Evolutionary conservation across 2,113 vertebrate genomes (phyloP), one percentile per base, ranked within the genome.

Genomic region (Herpetotheres cachinnans): DNA sequence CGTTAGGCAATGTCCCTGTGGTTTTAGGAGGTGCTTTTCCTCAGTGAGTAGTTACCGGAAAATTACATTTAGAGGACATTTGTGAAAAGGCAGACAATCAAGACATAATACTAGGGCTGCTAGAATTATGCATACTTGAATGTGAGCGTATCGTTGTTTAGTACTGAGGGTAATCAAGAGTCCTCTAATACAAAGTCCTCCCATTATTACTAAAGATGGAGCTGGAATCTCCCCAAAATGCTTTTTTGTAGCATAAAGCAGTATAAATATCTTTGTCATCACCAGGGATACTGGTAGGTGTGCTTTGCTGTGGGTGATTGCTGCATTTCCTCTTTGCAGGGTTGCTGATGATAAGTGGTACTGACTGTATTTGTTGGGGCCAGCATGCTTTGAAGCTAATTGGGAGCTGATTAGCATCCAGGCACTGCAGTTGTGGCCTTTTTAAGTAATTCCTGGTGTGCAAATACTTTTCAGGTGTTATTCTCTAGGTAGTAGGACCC

Each of bases 231-330:
- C 13, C 27, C 49, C 54, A 46, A 10, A 82, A 82, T 17, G 36
- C 14, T 58, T 17, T 96, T 13, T 87, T 73, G 22, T 81, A 82
- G 54, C 65, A 66, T 58, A 97, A 85, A 86, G 21, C 46, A 58
- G 27, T 80, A 6, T 49, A 77, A 88, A 58, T 77, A 9, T 25
- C 90, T 92, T 82, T 85, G 76, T 76, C 54, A 44, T 72, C 77
- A 46, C 71, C 1, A 9, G 80, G 44, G 72, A 32, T 84, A 30
- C 40, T 50, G 73, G 47, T 73, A 72, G 69, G 63, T 58, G 47
- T 96, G 87, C 94, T 96, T 97, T 73, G 93, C n/a, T 87, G 52
- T 69, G 34, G 61, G 62, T 49, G 73, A 71, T 52, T 63, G 61
- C 67, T 83, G 38, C 24, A 4, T 56, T 89, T 62, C 1, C 1